phyloP scores from a whole-genome alignment of 1,140 invertebrate species.

The Conus betulinus region DNA sequence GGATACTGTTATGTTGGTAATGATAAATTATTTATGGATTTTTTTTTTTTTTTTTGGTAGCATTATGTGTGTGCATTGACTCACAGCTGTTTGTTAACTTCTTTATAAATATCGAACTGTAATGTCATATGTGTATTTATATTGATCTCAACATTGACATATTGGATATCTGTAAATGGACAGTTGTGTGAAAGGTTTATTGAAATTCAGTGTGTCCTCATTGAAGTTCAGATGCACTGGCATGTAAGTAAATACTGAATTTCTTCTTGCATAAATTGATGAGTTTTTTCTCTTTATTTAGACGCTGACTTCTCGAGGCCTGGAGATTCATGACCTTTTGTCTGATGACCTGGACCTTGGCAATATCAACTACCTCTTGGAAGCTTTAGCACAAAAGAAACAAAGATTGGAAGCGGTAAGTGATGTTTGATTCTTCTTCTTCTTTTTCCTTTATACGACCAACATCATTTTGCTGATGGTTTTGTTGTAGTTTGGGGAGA shows the following conservation, averaged over 20 bases:
- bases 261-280: too few relatives aligned
- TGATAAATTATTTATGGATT: too few relatives aligned
- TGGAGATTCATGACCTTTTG: slow-evolving; percentile 57
- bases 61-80: neutral
- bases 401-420: slow-evolving; percentile 86
- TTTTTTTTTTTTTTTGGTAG: too few relatives aligned
- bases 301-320: slow-evolving; percentile 33
- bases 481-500: too few relatives aligned
- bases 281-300: slow-evolving; percentile 15
- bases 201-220: too few relatives aligned
- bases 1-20: neutral
- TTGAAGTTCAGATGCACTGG: too few relatives aligned
- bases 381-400: slow-evolving; percentile 87
- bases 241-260: too few relatives aligned
- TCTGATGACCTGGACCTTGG: slow-evolving; percentile 81
- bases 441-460: neutral
- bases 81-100: neutral
- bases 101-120: neutral
- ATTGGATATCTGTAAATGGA: too few relatives aligned
- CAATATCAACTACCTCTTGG: slow-evolving; percentile 89
- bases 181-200: too few relatives aligned
- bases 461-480: neutral
- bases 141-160: too few relatives aligned
- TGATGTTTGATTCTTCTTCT: neutral
- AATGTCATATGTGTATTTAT: neutral